Evolutionary conservation across 2,888 invertebrate genomes (phyloP).

Genomic region (Acanthosepion lycidas): DNA sequence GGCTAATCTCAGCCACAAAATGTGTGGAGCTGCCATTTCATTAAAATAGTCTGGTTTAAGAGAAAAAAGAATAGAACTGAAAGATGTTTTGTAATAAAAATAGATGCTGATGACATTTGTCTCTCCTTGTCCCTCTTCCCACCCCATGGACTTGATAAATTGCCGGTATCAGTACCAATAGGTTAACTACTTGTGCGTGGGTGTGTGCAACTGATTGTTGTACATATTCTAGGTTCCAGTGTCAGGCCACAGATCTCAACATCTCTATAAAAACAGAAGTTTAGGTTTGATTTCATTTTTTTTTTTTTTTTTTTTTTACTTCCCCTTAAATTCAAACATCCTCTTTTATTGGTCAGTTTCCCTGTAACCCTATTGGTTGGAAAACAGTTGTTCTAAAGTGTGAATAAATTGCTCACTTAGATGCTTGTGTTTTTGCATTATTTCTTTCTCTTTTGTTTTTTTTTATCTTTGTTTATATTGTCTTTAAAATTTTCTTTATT

Average conservation of each 20-base stretch:
- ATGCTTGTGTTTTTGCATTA: background rate
- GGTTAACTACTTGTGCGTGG: background rate
- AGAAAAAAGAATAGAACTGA: background rate
- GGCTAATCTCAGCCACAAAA: background rate
- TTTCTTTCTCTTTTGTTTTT: background rate
- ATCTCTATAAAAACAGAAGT: conserved; percentile 21
- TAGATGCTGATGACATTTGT: background rate
- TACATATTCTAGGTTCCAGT: conserved; percentile 35
- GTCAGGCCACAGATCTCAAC: conserved; percentile 45
- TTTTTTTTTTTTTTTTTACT: background rate
- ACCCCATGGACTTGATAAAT: background rate
- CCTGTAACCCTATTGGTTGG: conserved; percentile 43
- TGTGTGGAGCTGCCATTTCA: background rate
- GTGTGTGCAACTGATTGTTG: conserved; percentile 6
- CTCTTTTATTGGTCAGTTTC: conserved; percentile 45
- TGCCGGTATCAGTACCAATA: background rate
- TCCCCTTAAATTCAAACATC: conserved; percentile 35
- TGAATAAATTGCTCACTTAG: conserved; percentile 47
- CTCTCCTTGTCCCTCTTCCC: background rate
- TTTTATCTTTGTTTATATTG: background rate
- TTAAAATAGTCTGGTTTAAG: background rate
- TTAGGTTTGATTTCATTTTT: conserved; percentile 1
- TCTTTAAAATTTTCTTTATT: background rate
- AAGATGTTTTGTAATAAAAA: background rate
- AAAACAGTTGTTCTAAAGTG: conserved; percentile 45